Percentiles rank a stretch among this genome's conserved stretches.
phyloP scores from a whole-genome alignment of 2,888 invertebrate genomes.

The Spisula solida region DNA sequence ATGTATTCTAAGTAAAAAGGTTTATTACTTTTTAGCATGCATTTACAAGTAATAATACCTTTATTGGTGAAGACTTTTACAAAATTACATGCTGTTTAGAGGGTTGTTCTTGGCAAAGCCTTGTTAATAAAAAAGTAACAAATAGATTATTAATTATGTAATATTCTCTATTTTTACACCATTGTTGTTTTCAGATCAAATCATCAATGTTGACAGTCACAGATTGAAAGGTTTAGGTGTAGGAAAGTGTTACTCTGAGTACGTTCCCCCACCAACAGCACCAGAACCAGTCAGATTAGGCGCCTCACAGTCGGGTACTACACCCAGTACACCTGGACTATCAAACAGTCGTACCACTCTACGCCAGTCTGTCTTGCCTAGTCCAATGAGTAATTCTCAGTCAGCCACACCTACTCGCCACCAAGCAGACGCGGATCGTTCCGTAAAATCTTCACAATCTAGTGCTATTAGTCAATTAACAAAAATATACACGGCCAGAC shows the following conservation, averaged over 20 bases:
- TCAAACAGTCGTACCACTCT: slow-evolving; percentile 29
- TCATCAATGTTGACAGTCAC: slow-evolving; percentile 64
- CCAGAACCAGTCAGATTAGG: slow-evolving; percentile 40
- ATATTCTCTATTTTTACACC: not conserved
- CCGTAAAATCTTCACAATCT: slow-evolving; percentile 48
- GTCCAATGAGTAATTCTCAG: slow-evolving; percentile 38
- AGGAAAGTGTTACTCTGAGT: slow-evolving; percentile 65
- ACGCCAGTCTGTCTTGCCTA: slow-evolving; percentile 17
- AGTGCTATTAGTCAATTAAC: slow-evolving; percentile 39
- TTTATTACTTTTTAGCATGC: too few relatives aligned
- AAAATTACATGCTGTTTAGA: too few relatives aligned
- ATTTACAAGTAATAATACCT: too few relatives aligned
- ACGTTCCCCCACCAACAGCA: slow-evolving; percentile 60
- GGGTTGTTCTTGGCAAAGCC: too few relatives aligned
- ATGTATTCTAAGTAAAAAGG: too few relatives aligned
- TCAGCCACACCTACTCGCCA: slow-evolving; percentile 29
- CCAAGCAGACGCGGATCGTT: slow-evolving; percentile 38
- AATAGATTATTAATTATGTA: too few relatives aligned
- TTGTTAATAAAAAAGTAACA: too few relatives aligned
- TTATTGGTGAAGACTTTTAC: too few relatives aligned
- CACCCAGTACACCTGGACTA: slow-evolving; percentile 34
- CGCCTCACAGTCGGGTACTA: not conserved
- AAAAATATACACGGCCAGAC: slow-evolving; percentile 34
- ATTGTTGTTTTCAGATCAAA: slow-evolving; percentile 63
- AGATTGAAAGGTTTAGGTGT: slow-evolving; percentile 70